A percentile compares a stretch with the other conserved stretches of the same genome.
These are phyloP conservation scores for Ifrita kowaldi DNA, from an alignment of 2,113 vertebrate genomes.

Conservation along the genomic window DNA sequence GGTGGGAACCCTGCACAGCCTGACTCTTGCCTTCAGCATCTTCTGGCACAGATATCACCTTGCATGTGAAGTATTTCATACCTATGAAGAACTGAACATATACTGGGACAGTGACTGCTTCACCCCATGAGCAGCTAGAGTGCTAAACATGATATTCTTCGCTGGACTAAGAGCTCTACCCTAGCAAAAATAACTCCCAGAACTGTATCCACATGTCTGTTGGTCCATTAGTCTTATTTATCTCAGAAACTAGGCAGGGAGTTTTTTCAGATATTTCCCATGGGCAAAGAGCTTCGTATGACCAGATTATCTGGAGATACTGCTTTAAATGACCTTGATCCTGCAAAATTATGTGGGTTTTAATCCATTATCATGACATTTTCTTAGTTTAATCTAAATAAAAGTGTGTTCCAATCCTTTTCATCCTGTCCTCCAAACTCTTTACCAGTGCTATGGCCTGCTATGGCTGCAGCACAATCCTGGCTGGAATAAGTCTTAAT, in stretches of 20 bases:
- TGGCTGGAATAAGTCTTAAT: constrained; percentile 70
- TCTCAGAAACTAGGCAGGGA: constrained; percentile 15
- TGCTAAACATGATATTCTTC: neutral
- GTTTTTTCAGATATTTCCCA: neutral
- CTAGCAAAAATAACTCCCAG: constrained; percentile 8
- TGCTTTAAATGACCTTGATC: neutral
- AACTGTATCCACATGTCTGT: neutral
- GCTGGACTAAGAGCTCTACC: neutral
- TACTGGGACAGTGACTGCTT: neutral
- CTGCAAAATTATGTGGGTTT: neutral
- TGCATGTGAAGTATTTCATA: neutral
- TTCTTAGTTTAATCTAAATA: neutral
- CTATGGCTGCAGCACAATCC: constrained; percentile 43
- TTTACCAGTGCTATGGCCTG: constrained; percentile 4
- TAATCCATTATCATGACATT: neutral
- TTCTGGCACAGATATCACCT: neutral
- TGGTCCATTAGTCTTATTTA: neutral
- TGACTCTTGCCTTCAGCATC: neutral
- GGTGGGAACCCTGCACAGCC: neutral
- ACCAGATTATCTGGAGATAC: neutral
- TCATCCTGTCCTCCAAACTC: neutral
- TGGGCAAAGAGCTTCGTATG: neutral
- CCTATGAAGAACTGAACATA: neutral
- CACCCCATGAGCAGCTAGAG: neutral
- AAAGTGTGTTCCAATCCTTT: neutral